Conservation (phyloP, 2,113 vertebrate genomes). For the Blennius ocellaris region DNA sequence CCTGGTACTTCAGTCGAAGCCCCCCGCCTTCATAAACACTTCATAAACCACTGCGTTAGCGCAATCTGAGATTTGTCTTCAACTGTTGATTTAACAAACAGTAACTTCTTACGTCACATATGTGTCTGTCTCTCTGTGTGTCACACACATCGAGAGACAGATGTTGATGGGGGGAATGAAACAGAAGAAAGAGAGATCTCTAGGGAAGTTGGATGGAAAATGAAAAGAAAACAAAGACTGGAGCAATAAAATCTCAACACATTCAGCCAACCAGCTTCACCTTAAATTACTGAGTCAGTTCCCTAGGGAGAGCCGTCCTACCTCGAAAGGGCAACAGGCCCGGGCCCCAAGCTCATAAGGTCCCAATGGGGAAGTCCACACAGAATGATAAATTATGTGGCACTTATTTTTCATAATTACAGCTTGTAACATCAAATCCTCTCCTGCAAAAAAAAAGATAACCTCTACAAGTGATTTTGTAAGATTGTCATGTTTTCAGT, state of each 20-base stretch:
- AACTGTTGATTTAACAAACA: constrained; percentile 26
- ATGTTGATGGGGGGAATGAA: constrained; percentile 15
- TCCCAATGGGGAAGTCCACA: constrained; percentile 36
- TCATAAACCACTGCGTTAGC: neutral
- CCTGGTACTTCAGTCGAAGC: no score
- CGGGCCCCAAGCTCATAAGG: neutral
- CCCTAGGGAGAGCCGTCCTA: constrained; percentile 21
- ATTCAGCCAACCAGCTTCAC: constrained; percentile 20
- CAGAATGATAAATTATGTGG: constrained; percentile 54
- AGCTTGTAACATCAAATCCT: constrained; percentile 38
- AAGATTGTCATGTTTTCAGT: neutral
- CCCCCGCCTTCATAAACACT: no score
- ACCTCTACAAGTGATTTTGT: constrained; percentile 4
- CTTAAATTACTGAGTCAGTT: constrained; percentile 59
- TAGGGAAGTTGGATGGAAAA: neutral
- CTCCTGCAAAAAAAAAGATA: constrained; percentile 13
- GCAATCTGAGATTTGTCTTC: neutral
- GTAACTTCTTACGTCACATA: constrained; percentile 6
- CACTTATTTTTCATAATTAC: constrained; percentile 62
- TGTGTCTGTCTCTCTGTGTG: neutral
- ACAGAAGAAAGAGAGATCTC: constrained; percentile 11
- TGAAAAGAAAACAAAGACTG: neutral
- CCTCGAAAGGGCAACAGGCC: constrained; percentile 43
- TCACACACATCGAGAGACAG: constrained; percentile 17
- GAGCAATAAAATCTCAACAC: constrained; percentile 6